Conservation (phyloP, 2,113 vertebrate species). For the Charina bottae region DNA sequence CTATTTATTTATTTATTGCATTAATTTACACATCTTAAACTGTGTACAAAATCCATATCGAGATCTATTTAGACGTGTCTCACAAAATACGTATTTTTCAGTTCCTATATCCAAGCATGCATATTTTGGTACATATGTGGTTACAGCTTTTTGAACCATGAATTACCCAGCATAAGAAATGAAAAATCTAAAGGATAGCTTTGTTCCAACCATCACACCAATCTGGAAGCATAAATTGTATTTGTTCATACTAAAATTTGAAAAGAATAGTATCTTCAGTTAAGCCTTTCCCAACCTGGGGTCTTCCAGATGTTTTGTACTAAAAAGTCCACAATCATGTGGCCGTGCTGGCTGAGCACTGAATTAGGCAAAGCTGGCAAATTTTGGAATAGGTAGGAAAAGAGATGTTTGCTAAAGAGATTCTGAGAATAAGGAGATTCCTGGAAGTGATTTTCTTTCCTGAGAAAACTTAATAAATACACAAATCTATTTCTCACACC, state of each 20-base stretch:
- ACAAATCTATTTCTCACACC: background rate
- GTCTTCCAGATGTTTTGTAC: no score
- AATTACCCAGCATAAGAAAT: background rate
- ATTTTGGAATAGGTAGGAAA: background rate
- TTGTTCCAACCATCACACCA: background rate
- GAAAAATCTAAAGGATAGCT: background rate
- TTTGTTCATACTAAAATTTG: background rate
- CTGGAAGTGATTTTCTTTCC: background rate
- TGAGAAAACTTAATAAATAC: background rate
- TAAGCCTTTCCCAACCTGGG: no score
- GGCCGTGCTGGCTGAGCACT: no score
- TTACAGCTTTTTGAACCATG: background rate
- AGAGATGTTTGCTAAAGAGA: background rate
- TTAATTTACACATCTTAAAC: background rate
- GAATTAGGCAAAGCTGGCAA: no score
- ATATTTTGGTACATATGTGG: background rate
- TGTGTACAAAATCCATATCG: background rate
- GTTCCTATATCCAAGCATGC: background rate
- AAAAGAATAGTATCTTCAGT: background rate
- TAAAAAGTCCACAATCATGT: no score
- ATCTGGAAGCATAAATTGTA: background rate
- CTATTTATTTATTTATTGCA: background rate
- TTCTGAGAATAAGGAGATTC: no score
- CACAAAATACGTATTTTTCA: background rate
- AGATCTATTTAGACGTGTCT: background rate